A percentile compares a stretch with the other conserved stretches of the same genome.
phyloP scores from a whole-genome alignment of 2,113 vertebrate species.

The Chlorocebus sabaeus region DNA sequence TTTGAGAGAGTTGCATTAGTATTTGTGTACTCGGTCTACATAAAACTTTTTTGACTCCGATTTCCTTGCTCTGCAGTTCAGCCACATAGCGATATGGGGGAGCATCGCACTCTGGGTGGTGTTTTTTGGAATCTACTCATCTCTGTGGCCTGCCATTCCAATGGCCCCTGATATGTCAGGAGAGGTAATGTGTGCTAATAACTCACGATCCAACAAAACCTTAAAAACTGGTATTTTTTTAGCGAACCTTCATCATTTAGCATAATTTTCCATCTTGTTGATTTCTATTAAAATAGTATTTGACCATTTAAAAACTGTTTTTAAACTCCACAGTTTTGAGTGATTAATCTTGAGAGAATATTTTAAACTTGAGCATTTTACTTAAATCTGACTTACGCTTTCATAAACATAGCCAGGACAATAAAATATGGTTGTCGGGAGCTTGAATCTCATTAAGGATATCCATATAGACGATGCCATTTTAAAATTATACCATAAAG shows the following conservation, averaged over 20 bases:
- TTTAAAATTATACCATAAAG: slow-evolving; percentile 59
- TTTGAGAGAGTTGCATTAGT: background rate
- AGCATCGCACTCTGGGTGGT: slow-evolving; percentile 97
- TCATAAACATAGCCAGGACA: slow-evolving; percentile 4
- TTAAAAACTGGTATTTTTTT: background rate
- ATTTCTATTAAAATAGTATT: background rate
- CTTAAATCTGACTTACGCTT: slow-evolving; percentile 58
- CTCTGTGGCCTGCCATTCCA: slow-evolving; percentile 94
- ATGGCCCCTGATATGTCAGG: slow-evolving; percentile 99
- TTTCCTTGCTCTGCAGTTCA: slow-evolving; percentile 88
- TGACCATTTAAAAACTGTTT: slow-evolving; percentile 38
- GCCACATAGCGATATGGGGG: slow-evolving; percentile 98
- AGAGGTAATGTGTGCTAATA: slow-evolving; percentile 88
- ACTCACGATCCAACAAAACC: background rate
- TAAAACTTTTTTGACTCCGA: background rate
- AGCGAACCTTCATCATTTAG: background rate
- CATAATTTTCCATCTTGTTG: background rate
- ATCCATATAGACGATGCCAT: slow-evolving; percentile 16
- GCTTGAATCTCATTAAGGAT: slow-evolving; percentile 34
- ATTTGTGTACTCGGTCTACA: background rate
- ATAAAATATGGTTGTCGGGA: slow-evolving; percentile 42
- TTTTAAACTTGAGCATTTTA: slow-evolving; percentile 49
- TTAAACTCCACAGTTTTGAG: background rate
- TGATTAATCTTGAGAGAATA: slow-evolving; percentile 45
- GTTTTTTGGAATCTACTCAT: slow-evolving; percentile 97